Base-by-base conservation (phyloP, 2,888 invertebrate species). In the Nezara viridula region DNA sequence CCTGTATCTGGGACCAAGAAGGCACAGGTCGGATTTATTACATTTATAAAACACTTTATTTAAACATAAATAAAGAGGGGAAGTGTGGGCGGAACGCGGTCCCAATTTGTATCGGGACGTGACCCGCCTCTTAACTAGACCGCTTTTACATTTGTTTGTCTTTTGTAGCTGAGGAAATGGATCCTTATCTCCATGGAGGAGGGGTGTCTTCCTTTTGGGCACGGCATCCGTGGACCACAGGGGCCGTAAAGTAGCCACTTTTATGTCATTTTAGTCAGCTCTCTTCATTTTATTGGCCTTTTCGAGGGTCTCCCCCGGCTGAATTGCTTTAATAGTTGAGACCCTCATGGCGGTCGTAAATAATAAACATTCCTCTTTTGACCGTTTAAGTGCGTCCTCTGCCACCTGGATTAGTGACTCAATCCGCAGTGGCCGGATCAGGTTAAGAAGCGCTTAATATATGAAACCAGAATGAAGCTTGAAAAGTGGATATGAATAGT, bases 21-120 rank as follows among this genome's bases (percentile, higher is more conserved):
- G 81, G 44, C 44, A 81, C 81, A 44, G 44, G 40, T 44, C 81
- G 81, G 86, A 86, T 86, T 86, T 86, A 86, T 52, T 86, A 86
- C 52, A 52, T 86, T 86, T 86, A 86, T 86, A 86, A 86, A 86
- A 86, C 86, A 86, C 86, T 86, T 86, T 86, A 86, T 86, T 55
- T 86, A 86, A 40, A 86, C 55, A 86, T 86, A 86, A 86, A 86
- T 86, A 86, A 40, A 60, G 86, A 14, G 19, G 60, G 60, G 40
- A 40, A 55, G 86, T 55, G 86, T 52, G 86, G 86, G 86, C 52
- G 86, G 86, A 50, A 50, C 27, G 86, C 52, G 86, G 55, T 52
- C 86, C 86, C 86, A 86, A 86, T 86, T 86, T 86, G 86, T 86
- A 86, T 55, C 86, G 40, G 37, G 50, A 86, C 86, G 86, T 86